These are phyloP conservation scores for Automeris io DNA, from an alignment of 2,888 invertebrate species.

Conservation along the genomic window DNA sequence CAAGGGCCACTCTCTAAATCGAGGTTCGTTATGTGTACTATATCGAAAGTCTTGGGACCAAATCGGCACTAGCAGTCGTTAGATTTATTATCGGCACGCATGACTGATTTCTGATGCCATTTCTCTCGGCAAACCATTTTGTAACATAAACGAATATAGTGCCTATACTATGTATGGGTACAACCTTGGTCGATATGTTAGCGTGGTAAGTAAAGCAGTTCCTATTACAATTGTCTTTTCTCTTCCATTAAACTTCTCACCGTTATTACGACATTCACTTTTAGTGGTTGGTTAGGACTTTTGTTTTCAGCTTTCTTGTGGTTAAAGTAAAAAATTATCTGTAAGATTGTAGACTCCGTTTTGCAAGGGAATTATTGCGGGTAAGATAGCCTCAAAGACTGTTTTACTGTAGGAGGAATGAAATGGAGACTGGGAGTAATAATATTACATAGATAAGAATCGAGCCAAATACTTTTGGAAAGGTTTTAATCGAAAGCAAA, in stretches of 20 bases:
- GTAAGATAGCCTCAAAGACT: neutral
- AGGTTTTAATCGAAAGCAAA: neutral
- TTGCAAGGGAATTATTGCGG: neutral
- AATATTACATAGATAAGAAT: constrained; percentile 8
- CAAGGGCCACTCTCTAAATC: neutral
- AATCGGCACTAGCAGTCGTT: constrained; percentile 33
- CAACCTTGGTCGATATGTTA: no score
- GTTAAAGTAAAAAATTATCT: neutral
- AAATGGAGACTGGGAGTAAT: constrained; percentile 9
- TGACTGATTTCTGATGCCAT: constrained; percentile 30
- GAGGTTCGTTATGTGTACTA: constrained; percentile 17
- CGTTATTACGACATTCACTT: no score
- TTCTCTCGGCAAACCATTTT: constrained; percentile 29
- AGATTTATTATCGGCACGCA: constrained; percentile 40
- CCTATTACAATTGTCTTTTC: no score
- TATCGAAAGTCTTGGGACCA: constrained; percentile 37
- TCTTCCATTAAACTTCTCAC: no score
- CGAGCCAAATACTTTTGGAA: neutral
- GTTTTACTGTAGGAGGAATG: neutral
- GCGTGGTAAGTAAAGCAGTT: no score
- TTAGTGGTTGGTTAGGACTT: no score
- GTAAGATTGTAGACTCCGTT: neutral
- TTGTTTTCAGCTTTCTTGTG: no score
- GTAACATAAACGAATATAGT: constrained; percentile 21
- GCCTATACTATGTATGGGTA: constrained; percentile 19